Evolutionary conservation across 1,140 invertebrate genomes (phyloP).

Genomic region (Drosophila suzukii): DNA sequence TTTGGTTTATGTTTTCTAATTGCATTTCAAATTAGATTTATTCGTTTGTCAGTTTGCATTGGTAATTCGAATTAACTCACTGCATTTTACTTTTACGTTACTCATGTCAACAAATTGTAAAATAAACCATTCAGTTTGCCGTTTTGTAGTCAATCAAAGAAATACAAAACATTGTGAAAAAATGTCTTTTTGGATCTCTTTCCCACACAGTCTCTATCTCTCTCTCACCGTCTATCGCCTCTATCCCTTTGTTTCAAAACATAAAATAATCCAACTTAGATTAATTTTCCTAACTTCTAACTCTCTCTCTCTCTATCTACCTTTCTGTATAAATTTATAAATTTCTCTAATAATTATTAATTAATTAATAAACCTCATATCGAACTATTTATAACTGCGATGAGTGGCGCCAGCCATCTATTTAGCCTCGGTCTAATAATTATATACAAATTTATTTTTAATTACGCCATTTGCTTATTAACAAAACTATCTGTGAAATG

Average conservation of each 20-base stretch:
- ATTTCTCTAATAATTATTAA: conserved; percentile 27
- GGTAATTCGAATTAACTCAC: conserved; percentile 42
- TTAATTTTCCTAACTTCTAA: conserved; percentile 10
- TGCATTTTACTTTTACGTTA: conserved; percentile 27
- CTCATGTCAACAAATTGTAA: conserved; percentile 58
- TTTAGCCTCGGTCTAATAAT: conserved; percentile 38
- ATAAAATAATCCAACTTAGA: conserved; percentile 26
- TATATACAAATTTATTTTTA: conserved; percentile 35
- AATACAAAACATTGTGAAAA: conserved; percentile 60
- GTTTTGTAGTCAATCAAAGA: conserved; percentile 58
- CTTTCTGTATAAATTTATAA: conserved; percentile 38
- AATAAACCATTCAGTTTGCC: conserved; percentile 46
- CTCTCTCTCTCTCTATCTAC: conserved; percentile 9
- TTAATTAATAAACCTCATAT: conserved; percentile 26
- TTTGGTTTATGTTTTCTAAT: conserved; percentile 31
- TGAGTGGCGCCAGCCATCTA: conserved; percentile 23
- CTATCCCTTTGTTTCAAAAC: conserved; percentile 23
- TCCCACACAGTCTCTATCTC: conserved; percentile 40
- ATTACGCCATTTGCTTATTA: conserved; percentile 44
- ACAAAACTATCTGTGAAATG: conserved; percentile 31
- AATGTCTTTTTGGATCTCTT: conserved; percentile 84
- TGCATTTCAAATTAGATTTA: conserved; percentile 39
- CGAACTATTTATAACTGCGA: conserved; percentile 34
- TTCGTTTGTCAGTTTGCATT: conserved; percentile 42
- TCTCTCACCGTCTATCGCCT: conserved; percentile 26